Conservation (phyloP, 2,797 vertebrate genomes). For the Chlorospingus flavigularis region DNA sequence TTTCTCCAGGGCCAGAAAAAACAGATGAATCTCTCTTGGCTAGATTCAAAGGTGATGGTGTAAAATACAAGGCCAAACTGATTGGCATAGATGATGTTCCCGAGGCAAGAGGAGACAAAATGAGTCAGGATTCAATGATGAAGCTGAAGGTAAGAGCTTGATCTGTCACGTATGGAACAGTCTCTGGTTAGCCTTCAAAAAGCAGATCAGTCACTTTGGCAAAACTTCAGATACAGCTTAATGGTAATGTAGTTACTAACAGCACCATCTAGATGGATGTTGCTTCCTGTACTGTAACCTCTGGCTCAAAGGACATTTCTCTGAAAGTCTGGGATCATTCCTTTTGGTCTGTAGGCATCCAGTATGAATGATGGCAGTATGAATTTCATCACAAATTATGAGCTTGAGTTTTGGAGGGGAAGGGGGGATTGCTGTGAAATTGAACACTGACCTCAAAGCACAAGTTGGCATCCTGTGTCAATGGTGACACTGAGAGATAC, state of each 20-base stretch:
- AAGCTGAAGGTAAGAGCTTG: constrained; percentile 88
- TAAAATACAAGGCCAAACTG: constrained; percentile 95
- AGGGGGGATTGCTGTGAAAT: neutral
- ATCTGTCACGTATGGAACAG: neutral
- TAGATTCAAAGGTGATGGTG: constrained; percentile 93
- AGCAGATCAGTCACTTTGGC: neutral
- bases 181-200: neutral
- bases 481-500: neutral
- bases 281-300: neutral
- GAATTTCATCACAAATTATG: neutral
- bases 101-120: constrained; percentile 94
- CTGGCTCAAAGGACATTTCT: neutral
- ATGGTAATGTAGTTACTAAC: neutral
- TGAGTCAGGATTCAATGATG: constrained; percentile 99
- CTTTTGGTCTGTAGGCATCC: neutral
- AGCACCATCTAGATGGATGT: neutral
- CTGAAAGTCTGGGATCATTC: neutral
- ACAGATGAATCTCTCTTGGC: constrained; percentile 91
- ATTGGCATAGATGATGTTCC: constrained; percentile 94
- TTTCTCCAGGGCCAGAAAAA: constrained; percentile 84
- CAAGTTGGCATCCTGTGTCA: neutral
- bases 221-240: neutral
- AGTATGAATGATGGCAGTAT: neutral
- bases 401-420: neutral
- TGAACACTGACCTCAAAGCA: neutral